phyloP scores from a whole-genome alignment of 92 coral and sea anemone species.

The Anthopleura xanthogrammica region DNA sequence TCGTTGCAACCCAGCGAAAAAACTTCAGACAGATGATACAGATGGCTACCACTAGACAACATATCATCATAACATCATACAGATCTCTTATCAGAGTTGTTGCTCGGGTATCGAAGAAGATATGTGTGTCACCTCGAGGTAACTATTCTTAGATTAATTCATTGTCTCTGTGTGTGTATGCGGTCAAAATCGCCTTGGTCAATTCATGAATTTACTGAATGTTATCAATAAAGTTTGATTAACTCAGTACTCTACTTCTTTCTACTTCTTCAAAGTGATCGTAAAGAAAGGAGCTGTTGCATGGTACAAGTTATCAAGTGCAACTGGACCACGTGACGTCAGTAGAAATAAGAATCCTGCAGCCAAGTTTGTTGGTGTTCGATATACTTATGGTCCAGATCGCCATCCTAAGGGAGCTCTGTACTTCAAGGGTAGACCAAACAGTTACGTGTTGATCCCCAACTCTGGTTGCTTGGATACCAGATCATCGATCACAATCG shows the following conservation, averaged over 20 bases:
- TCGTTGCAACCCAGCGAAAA: conserved; percentile 38
- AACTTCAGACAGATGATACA: conserved; percentile 18
- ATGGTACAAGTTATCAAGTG: conserved; percentile 40
- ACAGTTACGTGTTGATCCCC: conserved; percentile 62
- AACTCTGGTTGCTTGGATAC: conserved; percentile 61
- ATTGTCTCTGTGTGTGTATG: not conserved
- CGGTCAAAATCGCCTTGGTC: too few relatives aligned
- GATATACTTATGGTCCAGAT: conserved; percentile 49
- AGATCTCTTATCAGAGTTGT: conserved; percentile 32
- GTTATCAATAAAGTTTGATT: not conserved
- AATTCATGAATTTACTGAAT: not conserved
- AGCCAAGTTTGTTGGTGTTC: conserved; percentile 28
- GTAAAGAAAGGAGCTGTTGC: conserved; percentile 53
- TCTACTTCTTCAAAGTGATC: conserved; percentile 32
- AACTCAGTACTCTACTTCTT: not conserved
- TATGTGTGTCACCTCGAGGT: conserved; percentile 48
- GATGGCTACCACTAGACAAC: conserved; percentile 49
- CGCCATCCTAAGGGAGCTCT: conserved; percentile 52
- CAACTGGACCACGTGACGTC: conserved; percentile 50
- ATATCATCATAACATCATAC: conserved; percentile 30
- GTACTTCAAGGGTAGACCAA: conserved; percentile 46
- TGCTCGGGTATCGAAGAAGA: conserved; percentile 32
- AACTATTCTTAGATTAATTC: not conserved
- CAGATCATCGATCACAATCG: conserved; percentile 49
- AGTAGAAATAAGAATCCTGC: conserved; percentile 46